Evolutionary conservation across 2,888 invertebrate genomes (phyloP).

Genomic region (Ochropleura plecta): DNA sequence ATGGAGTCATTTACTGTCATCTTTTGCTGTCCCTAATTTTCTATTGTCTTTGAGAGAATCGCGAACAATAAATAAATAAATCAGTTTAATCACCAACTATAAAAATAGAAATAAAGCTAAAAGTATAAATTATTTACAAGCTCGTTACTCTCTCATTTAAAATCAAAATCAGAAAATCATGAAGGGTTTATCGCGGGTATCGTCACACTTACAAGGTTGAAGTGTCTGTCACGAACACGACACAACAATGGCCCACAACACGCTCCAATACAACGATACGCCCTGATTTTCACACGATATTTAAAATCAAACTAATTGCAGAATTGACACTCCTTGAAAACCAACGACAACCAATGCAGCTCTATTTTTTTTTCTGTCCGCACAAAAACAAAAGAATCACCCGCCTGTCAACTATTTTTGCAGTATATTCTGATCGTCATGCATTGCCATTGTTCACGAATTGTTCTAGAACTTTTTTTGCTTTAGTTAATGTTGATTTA

Average conservation of each 20-base stretch:
- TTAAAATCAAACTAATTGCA: slow-evolving; percentile 48
- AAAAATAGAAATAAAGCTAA: slow-evolving; percentile 12
- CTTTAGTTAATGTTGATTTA: slow-evolving; percentile 47
- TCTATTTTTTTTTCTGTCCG: slow-evolving; percentile 29
- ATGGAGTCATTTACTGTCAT: not conserved
- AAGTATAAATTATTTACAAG: slow-evolving; percentile 28
- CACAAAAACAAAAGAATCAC: slow-evolving; percentile 31
- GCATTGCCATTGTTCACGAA: slow-evolving; percentile 45
- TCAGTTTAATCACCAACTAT: not conserved
- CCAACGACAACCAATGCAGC: slow-evolving; percentile 11
- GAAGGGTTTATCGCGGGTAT: slow-evolving; percentile 38
- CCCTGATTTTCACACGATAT: slow-evolving; percentile 62
- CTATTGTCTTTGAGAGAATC: not conserved
- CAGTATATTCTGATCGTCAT: slow-evolving; percentile 41
- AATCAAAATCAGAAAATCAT: slow-evolving; percentile 49
- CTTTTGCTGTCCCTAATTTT: not conserved
- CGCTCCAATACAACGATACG: slow-evolving; percentile 50
- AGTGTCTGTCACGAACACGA: slow-evolving; percentile 63
- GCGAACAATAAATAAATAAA: not conserved
- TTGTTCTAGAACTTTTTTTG: slow-evolving; percentile 59
- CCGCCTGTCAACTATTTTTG: slow-evolving; percentile 16
- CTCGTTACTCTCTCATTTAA: slow-evolving; percentile 42
- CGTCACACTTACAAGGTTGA: slow-evolving; percentile 59
- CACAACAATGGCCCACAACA: slow-evolving; percentile 59
- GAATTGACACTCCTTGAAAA: slow-evolving; percentile 57